Evolutionary conservation across 1,140 invertebrate genomes (phyloP), one percentile per base, ranked within the genome.

Genomic region (Apis florea): DNA sequence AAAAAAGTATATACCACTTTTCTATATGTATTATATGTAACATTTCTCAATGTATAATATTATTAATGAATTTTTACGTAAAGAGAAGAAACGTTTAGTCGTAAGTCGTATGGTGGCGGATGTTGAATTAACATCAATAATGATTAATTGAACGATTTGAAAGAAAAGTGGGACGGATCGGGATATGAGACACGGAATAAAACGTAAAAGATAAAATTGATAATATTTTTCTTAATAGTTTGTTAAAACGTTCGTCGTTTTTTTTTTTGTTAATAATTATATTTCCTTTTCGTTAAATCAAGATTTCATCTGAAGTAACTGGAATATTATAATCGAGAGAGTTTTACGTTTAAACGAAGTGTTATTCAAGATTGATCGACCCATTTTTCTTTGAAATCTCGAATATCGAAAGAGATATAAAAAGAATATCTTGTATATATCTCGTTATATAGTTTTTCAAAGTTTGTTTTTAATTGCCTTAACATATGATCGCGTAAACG

Each of bases 351-450:
- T 40, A 40, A 40, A 40, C 31, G 31, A 40, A 40, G 10, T 40
- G 19, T 31, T 47, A 24, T 15, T 10, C 15, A 17, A 58, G 31
- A 47, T 17, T 17, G 59, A 3, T 19, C 10, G 47, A n/a, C n/a
- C 71, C 3, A 73, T 51, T 40, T 66, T 66, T 66, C 64, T 67
- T 67, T n/a, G 21, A 67, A 40, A 49, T 47, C 64, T n/a, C 11
- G 56, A 40, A n/a, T 58, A n/a, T 21, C 10, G 6, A 51, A 11
- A 10, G 12, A 64, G 21, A 64, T 21, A 4, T 31, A 21, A 51
- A 51, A 9, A 21, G 1, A 2, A 51, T 49, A 24, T 3, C 21
- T 68, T 9, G 47, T 47, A 6, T 47, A 6, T 6, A 49, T 49
- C 47, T 26, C 26, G 21, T 53, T 74, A 9, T 9, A 10, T 53